These are phyloP conservation scores for Allygus modestus DNA, from an alignment of 2,888 invertebrate genomes.

Conservation along the genomic window DNA sequence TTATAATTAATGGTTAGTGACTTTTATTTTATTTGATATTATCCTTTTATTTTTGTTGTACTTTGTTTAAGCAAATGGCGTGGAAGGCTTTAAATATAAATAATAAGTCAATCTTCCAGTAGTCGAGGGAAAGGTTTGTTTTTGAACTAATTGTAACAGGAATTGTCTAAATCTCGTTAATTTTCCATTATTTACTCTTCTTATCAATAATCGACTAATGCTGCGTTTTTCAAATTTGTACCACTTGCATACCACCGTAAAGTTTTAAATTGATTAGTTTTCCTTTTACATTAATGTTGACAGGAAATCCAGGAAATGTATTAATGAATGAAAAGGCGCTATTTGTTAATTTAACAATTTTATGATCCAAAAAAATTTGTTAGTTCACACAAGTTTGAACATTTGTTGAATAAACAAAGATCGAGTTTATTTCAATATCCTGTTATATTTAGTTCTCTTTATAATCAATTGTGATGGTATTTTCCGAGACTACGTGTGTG, in stretches of 20 bases:
- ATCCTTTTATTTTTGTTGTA: background rate
- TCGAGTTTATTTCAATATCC: background rate
- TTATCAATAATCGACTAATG: no score
- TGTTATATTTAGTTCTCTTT: constrained; percentile 3
- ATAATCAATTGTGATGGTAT: background rate
- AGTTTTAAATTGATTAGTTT: no score
- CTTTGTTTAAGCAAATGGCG: background rate
- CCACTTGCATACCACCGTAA: no score
- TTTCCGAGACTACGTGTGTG: constrained; percentile 19
- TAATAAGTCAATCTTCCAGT: constrained; percentile 28
- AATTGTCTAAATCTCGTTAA: background rate
- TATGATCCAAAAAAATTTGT: no score
- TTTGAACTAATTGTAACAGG: background rate
- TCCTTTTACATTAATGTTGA: no score
- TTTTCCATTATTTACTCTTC: no score
- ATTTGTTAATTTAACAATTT: no score
- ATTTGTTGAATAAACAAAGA: background rate
- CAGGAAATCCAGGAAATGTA: no score
- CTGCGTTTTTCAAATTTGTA: no score
- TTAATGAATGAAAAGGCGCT: no score
- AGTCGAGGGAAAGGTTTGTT: background rate
- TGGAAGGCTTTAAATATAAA: constrained; percentile 16
- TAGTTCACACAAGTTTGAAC: no score
- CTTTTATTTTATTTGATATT: background rate
- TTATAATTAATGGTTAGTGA: no score